Evolutionary conservation across 2,797 vertebrate genomes (phyloP), one percentile per base, ranked within the genome.

Genomic region (Moxostoma hubbsi): DNA sequence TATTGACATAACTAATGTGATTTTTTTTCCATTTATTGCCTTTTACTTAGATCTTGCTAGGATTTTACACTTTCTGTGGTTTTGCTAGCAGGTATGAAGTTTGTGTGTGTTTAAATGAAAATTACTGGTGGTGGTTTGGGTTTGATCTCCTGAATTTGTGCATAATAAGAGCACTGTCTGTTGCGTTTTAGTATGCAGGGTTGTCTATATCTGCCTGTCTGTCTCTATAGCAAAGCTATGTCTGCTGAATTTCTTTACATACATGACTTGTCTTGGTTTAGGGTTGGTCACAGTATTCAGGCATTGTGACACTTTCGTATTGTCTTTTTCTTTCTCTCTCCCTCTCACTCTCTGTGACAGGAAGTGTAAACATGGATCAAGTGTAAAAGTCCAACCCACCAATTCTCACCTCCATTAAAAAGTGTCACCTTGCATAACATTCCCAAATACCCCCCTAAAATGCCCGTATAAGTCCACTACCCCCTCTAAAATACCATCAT

Each of bases 391-490:
- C 90, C 93, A 92, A 89, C 93, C 92, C 90, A 75, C 92, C 89
- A 92, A 92, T 93, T 94, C 91, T 94, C 94, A 94, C 93, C 90
- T 93, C 92, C 89, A 93, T 93, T 94, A 94, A 92, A 93, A 78
- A 83, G 89, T 82, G 82, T 78, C 79, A 86, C 81, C 79, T 77
- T 84, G 78, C 84, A 84, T 83, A 85, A 55, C 70, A 84, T 84
- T 76, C 80, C 65, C 72, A 85, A 86, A 86, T 87, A 86, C 77
- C 82, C 76, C 81, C 74, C 68, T 73, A 70, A 70, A 82, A 75
- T 66, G 68, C 65, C 64, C 71, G 11, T 80, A 76, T 81, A 85
- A 82, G 6, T 66, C 53, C 69, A 50, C 51, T 43, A 43, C 69
- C 62, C 69, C 53, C 61, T 79, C 69, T 65, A 43, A 79, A 79